Conservation (phyloP, 2,888 invertebrate species). For the Acrobasis consociella region DNA sequence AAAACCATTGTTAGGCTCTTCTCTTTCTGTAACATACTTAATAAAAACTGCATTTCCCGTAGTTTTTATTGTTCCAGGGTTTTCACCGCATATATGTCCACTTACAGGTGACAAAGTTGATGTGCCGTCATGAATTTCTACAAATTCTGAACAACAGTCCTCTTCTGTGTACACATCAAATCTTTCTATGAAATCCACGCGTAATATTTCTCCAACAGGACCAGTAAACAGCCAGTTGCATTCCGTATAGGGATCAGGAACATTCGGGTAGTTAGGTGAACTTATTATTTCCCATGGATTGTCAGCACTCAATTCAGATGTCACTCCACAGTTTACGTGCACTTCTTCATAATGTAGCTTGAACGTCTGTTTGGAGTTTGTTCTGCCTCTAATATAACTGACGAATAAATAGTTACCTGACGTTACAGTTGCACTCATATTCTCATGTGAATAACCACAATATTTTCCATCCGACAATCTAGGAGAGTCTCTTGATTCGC, state of each 20-base stretch:
- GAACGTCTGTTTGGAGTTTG: constrained; percentile 53
- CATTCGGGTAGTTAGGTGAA: constrained; percentile 92
- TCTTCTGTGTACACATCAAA: constrained; percentile 85
- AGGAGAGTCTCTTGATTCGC: constrained; percentile 87
- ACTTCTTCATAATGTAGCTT: constrained; percentile 83
- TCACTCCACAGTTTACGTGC: constrained; percentile 86
- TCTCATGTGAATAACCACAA: constrained; percentile 80
- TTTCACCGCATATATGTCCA: constrained; percentile 84
- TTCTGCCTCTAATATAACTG: constrained; percentile 39
- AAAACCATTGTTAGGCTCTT: constrained; percentile 90
- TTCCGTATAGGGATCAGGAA: constrained; percentile 90
- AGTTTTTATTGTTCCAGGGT: constrained; percentile 84
- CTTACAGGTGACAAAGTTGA: constrained; percentile 85
- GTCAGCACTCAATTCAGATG: constrained; percentile 75
- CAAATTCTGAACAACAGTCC: constrained; percentile 80
- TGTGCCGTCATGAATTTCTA: constrained; percentile 93
- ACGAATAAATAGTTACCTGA: constrained; percentile 82
- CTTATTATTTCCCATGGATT: constrained; percentile 81
- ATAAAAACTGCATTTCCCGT: constrained; percentile 87
- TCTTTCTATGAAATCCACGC: constrained; percentile 88
- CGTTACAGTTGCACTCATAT: constrained; percentile 64
- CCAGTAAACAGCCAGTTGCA: constrained; percentile 91
- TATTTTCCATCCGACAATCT: constrained; percentile 88
- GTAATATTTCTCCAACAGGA: constrained; percentile 87
- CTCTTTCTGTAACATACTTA: constrained; percentile 86